Evolutionary conservation across 2,797 vertebrate genomes (phyloP), one percentile per base, ranked within the genome.

Genomic region (Triplophysa yarkandensis): DNA sequence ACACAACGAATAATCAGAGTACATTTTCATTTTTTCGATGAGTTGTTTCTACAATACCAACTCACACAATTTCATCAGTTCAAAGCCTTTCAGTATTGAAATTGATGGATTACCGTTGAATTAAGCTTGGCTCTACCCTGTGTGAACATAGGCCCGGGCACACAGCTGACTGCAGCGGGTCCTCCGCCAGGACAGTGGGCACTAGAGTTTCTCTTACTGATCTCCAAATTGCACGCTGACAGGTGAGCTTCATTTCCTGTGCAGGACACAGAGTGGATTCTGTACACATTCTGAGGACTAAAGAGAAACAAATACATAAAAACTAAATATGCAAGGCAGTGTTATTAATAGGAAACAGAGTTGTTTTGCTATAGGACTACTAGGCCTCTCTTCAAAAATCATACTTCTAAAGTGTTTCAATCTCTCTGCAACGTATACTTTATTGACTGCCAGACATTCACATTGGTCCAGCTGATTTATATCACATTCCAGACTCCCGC

Each of bases 171-270:
- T 0, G 95, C 94, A 0, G 86, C 95, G 0, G 96, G 89, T 82
- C 82, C 91, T 79, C 96, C 95, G 0, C 91, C 88, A 0, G 69
- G 0, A 7, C 97, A 99, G 83, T 83, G 19, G 0, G 81, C 30
- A 0, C 93, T 95, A 80, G 83, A n/a, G 39, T 98, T 98, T 27
- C 87, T 83, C 28, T 87, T 92, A 86, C 86, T 92, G 88, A 96
- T 95, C 87, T 95, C 92, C 52, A 98, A 87, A 23, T 92, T 81
- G 50, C 97, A 98, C 83, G 93, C 88, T 5, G 96, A 95, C 81
- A 99, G 88, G 83, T 98, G 97, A 62, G 93, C 89, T 89, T 99
- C 97, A 0, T 89, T 92, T 41, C 97, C 97, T 0, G 80, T 44
- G 58, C 97, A 99, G 1, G 88, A 87, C 88, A 98, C 95, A 0